Conservation (phyloP, 2,888 invertebrate genomes). For the Euplexia lucipara region DNA sequence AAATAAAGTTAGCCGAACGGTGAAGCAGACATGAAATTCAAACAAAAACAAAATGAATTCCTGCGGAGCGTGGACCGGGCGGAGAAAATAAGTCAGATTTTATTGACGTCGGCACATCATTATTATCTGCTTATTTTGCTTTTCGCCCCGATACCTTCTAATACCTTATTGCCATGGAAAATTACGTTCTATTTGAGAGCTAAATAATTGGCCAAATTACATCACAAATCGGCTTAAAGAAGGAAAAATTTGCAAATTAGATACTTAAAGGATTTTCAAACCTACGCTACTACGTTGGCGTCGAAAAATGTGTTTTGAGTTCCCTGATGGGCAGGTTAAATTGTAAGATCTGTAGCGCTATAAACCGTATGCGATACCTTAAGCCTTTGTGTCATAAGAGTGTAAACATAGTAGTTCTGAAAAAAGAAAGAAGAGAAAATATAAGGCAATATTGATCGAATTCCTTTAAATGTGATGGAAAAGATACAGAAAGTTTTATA, state of each 20-base stretch:
- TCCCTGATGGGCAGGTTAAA: slow-evolving; percentile 7
- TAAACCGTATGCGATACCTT: neutral
- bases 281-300: slow-evolving; percentile 55
- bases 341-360: neutral
- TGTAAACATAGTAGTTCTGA: neutral
- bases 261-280: slow-evolving; percentile 82
- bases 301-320: slow-evolving; percentile 32
- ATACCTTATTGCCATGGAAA: slow-evolving; percentile 79
- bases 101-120: slow-evolving; percentile 80
- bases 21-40: slow-evolving; percentile 43
- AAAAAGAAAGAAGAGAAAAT: neutral
- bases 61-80: slow-evolving; percentile 30
- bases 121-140: slow-evolving; percentile 84
- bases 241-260: slow-evolving; percentile 83
- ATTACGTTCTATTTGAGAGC: slow-evolving; percentile 82
- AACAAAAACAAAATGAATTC: slow-evolving; percentile 50
- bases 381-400: neutral
- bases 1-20: slow-evolving; percentile 27
- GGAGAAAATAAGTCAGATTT: slow-evolving; percentile 70
- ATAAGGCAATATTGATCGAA: neutral
- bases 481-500: neutral
- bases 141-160: slow-evolving; percentile 76
- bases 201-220: slow-evolving; percentile 86
- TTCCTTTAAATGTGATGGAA: neutral
- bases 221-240: slow-evolving; percentile 82